These are phyloP conservation scores for Neodiprion fabricii DNA, from an alignment of 1,140 invertebrate genomes.

Conservation along the genomic window DNA sequence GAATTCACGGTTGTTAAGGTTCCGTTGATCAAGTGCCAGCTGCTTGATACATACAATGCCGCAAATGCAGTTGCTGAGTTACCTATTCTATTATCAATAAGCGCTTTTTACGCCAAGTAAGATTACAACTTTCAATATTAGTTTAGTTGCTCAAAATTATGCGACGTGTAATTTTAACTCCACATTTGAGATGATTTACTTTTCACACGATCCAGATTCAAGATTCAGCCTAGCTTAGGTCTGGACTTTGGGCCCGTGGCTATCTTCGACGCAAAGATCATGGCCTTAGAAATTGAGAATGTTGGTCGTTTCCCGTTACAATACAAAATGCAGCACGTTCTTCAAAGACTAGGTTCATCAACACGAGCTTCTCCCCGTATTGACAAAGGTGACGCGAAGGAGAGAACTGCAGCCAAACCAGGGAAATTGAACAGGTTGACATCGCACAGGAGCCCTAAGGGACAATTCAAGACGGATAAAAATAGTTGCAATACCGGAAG, in stretches of 20 bases:
- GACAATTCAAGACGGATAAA: too few species aligned
- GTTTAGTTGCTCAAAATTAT: slow-evolving; percentile 15
- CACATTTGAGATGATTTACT: neutral
- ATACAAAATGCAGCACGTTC: slow-evolving; percentile 30
- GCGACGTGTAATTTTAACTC: neutral
- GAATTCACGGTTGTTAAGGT: slow-evolving; percentile 40
- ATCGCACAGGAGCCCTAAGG: too few species aligned
- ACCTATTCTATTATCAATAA: slow-evolving; percentile 41
- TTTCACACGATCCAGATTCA: slow-evolving; percentile 8
- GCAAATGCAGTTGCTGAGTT: slow-evolving; percentile 36
- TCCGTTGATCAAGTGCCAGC: slow-evolving; percentile 38
- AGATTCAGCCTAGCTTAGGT: slow-evolving; percentile 33
- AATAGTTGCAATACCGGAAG: too few species aligned
- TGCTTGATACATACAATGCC: slow-evolving; percentile 40
- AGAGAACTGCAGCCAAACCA: neutral
- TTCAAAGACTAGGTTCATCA: neutral
- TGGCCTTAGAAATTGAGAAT: slow-evolving; percentile 45
- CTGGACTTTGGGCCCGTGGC: slow-evolving; percentile 42
- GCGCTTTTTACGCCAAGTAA: slow-evolving; percentile 43
- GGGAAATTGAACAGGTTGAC: too few species aligned
- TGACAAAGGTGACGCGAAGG: neutral
- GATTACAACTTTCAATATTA: neutral
- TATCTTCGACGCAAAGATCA: slow-evolving; percentile 35
- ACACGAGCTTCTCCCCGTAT: neutral
- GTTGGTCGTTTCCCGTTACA: slow-evolving; percentile 38